phyloP scores from a whole-genome alignment of 2,113 vertebrate genomes.

The Cettia cetti region DNA sequence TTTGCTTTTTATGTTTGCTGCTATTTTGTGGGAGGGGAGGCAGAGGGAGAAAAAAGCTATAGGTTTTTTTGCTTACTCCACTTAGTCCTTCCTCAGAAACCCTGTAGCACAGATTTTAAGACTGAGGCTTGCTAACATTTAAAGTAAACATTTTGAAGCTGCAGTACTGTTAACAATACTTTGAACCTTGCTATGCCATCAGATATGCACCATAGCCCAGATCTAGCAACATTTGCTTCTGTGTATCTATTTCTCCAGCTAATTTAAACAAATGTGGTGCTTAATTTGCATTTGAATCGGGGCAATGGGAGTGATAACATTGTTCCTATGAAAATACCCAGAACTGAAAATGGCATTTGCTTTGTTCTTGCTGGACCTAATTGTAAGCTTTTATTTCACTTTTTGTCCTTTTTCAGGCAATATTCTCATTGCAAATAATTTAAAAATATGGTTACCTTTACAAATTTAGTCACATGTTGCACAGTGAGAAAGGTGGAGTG shows the following conservation, averaged over 20 bases:
- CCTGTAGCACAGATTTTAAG: not conserved
- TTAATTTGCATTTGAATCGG: conserved; percentile 28
- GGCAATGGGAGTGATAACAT: not conserved
- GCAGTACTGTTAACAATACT: not conserved
- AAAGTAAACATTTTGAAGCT: not conserved
- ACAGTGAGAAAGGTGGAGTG: not conserved
- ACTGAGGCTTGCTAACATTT: not conserved
- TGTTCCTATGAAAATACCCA: not conserved
- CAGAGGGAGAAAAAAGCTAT: not conserved
- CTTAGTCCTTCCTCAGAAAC: not conserved
- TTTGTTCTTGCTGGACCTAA: not conserved
- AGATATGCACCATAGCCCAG: conserved; percentile 22
- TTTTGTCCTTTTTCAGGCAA: not conserved
- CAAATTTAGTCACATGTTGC: not conserved
- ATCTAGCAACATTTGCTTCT: not conserved
- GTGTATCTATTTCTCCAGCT: not conserved
- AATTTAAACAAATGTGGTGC: conserved; percentile 24
- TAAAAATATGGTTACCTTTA: not conserved
- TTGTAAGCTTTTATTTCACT: not conserved
- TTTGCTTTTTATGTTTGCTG: not conserved
- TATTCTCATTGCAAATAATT: not conserved
- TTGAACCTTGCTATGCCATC: not conserved
- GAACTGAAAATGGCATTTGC: not conserved
- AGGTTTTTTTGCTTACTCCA: not conserved
- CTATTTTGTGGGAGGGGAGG: accelerated